Base-by-base conservation (phyloP, 2,888 invertebrate genomes). In the Lepidochrysops patricia region DNA sequence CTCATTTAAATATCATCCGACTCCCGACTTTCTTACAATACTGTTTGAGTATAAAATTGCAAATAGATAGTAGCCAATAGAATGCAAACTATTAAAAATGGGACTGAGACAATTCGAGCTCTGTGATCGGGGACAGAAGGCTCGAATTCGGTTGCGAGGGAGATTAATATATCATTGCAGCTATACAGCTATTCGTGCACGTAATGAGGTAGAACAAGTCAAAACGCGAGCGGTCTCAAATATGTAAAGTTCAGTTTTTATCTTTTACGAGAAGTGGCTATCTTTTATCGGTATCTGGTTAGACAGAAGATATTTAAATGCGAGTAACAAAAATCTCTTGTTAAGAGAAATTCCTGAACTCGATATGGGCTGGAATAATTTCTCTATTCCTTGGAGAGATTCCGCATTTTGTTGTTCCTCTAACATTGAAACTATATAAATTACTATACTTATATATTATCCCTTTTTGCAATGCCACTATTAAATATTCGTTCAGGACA, bases 201-300 rank as follows among this genome's bases (percentile, higher is more conserved):
- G 77, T 84, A 85, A 84, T 84, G 84, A 85, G 82, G 80, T 79
- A 80, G 79, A 83, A 80, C 83, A 82, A 82, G 82, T 82, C 79
- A 77, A 79, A 79, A 76, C 78, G 77, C 76, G 73, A 76, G 73
- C 75, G 74, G 71, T 71, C 68, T 75, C 67, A 69, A 73, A 72
- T 72, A 70, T 73, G 72, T 68, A 66, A 66, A 67, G 68, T 70
- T 72, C 70, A 67, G 68, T 70, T 72, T 71, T 72, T 72, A 70
- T 71, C 70, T 70, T 66, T 65, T 68, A 70, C 66, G 65, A 70
- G 68, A 68, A 67, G 67, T 64, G 64, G 62, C 64, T 60, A 70
- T 70, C 68, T 67, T 65, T 65, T 68, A 68, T 70, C 70, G 69
- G 61, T 62, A 70, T 70, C 69, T 70, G 62, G 65, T 64, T 65